phyloP scores from a whole-genome alignment of 1,140 invertebrate species.

The Drosophila fuyamai region DNA sequence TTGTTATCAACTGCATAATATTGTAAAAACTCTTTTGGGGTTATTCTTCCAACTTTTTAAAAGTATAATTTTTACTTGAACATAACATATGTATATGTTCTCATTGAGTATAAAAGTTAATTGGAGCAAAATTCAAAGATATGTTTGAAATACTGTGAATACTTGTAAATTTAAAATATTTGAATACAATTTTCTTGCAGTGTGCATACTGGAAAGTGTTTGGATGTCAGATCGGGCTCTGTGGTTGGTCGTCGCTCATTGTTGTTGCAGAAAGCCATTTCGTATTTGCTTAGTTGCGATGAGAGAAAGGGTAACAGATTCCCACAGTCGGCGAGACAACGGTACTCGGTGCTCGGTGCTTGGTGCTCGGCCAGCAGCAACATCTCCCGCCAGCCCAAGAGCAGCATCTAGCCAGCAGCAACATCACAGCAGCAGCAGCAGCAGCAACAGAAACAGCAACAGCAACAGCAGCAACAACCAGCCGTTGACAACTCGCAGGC shows the following conservation, averaged over 20 bases:
- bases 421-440: slow-evolving; percentile 1
- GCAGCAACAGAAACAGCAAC: not conserved
- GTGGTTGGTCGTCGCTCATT: slow-evolving; percentile 66
- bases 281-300: slow-evolving; percentile 64
- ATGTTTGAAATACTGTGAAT: too few species aligned
- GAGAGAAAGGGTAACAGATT: slow-evolving; percentile 83
- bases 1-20: too few species aligned
- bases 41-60: too few species aligned
- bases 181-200: not conserved
- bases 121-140: too few species aligned
- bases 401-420: slow-evolving; percentile 13
- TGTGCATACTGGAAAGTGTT: slow-evolving; percentile 54
- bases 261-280: slow-evolving; percentile 71
- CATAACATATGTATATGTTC: too few species aligned
- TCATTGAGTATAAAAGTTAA: too few species aligned
- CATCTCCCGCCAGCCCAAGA: slow-evolving; percentile 10
- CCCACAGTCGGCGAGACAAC: slow-evolving; percentile 62
- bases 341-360: slow-evolving; percentile 19
- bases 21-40: too few species aligned
- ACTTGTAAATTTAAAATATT: not conserved
- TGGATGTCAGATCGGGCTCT: slow-evolving; percentile 45
- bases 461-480: slow-evolving; percentile 9
- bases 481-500: slow-evolving; percentile 41
- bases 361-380: slow-evolving; percentile 12
- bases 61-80: too few species aligned